A percentile compares a stretch with the other conserved stretches of the same genome.
phyloP scores from a whole-genome alignment of 2,888 invertebrate genomes.

The Drosophila nr. fundita region DNA sequence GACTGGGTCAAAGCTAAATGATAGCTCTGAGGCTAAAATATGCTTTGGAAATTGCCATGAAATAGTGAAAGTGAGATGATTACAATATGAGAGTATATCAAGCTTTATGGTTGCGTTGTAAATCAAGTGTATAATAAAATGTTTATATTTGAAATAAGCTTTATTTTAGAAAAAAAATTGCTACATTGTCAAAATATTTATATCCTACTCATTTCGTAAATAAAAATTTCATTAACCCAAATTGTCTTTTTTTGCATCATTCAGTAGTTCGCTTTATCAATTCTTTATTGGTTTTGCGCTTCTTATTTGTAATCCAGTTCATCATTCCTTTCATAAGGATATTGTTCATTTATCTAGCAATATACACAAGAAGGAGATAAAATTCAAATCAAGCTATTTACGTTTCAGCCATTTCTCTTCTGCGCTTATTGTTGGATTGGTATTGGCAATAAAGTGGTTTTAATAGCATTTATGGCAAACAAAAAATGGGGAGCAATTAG shows the following conservation, averaged over 20 bases:
- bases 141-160: background rate
- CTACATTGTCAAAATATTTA: background rate
- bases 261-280: background rate
- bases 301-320: slow-evolving; percentile 10
- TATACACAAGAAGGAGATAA: slow-evolving; percentile 12
- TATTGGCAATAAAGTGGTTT: slow-evolving; percentile 42
- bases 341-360: slow-evolving; percentile 47
- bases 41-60: slow-evolving; percentile 55
- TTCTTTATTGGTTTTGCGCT: background rate
- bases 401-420: slow-evolving; percentile 24
- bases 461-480: slow-evolving; percentile 54
- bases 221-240: background rate
- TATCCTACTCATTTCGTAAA: background rate
- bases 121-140: slow-evolving; percentile 1
- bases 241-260: background rate
- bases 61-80: slow-evolving; percentile 36
- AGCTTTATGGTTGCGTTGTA: slow-evolving; percentile 9
- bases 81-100: slow-evolving; percentile 25
- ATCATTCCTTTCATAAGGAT: slow-evolving; percentile 23
- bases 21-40: slow-evolving; percentile 45
- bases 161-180: background rate
- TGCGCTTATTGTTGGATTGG: slow-evolving; percentile 15
- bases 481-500: slow-evolving; percentile 20
- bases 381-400: slow-evolving; percentile 34
- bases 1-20: slow-evolving; percentile 13